Evolutionary conservation across 1,140 invertebrate genomes (phyloP), one percentile per base, ranked within the genome.

Genomic region (Plodia interpunctella): DNA sequence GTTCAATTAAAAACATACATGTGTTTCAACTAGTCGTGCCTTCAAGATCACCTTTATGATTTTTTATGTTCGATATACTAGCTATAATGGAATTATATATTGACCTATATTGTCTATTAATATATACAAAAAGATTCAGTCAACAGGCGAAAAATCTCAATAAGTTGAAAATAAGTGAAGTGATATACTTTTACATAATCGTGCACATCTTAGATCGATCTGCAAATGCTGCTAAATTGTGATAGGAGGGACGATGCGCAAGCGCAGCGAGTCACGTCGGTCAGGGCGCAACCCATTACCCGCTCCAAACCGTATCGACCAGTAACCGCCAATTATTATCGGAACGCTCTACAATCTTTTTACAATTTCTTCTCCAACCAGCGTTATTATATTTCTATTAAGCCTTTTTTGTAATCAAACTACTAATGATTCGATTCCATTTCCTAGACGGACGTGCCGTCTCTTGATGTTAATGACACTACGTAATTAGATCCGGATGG

Each of bases 321-420:
- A 87, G 81, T 86, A 88, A 89, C 84, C 81, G 74, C 83, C 86
- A 89, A 89, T 89, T 89, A 89, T 89, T 89, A 89, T 87, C 87
- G 78, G 78, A 82, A 78, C 76, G 83, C 84, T 85, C 84, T 74
- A 87, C 87, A 89, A 89, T 89, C 86, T 89, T 89, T 89, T 89
- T 87, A 89, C 86, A 89, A 89, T 89, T 87, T 89, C 86, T 87
- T 85, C 86, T 78, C 74, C 65, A 71, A 65, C 82, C 61, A 60
- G 61, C 80, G 84, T 89, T 89, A 89, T 89, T 89, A 87, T 89
- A 86, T 87, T 87, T 87, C 84, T 89, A 89, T 87, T 87, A 87
- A 86, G 83, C 82, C 84, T 88, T 89, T 88, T 89, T 89, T 87
- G 84, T 89, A 87, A 89, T 89, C 86, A 87, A 87, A 87, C 83